Evolutionary conservation across 2,797 vertebrate genomes (phyloP), one percentile per base, ranked within the genome.

Genomic region (Mormyrops attenuatus): DNA sequence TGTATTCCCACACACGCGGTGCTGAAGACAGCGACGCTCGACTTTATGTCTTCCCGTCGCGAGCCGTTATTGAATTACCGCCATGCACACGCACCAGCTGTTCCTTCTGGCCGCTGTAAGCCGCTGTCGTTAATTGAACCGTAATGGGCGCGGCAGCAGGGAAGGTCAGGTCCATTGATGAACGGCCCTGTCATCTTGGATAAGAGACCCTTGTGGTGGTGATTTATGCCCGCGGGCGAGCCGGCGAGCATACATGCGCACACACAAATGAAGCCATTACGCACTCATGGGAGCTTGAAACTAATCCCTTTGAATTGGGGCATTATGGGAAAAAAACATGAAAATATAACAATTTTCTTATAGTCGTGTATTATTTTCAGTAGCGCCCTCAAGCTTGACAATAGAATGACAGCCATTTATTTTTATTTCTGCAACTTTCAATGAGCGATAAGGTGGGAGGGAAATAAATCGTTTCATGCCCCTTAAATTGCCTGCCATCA

Each of bases 91-190:
- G 93, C 92, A 94, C 96, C 97, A 98, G 96, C 97, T 98, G 97
- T 95, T 89, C 89, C 60, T 66, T 89, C 96, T 96, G 95, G 95
- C 95, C 91, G 87, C 96, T 96, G 96, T 95, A 92, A 92, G 97
- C 94, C 94, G 93, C 95, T 92, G 95, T 93, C 95, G 95, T 97
- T 98, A 98, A 98, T 98, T 98, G 97, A 97, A 96, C 95, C 95
- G 95, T 98, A 98, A 98, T 97, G 95, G 95, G 94, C 93, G 92
- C 95, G 95, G 95, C 97, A 97, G 97, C 96, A 94, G 97, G 97
- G 95, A 97, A 97, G 97, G 97, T 97, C 96, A 47, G 96, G 92
- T 90, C 93, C 92, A 93, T 93, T 96, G 94, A 96, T 96, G 95
- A 94, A 95, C 92, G 89, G 52, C 90, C 44, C 91, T 91, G 92